A percentile compares a stretch with the other conserved stretches of the same genome.
phyloP scores from a whole-genome alignment of 2,888 invertebrate genomes.

The Eupithecia centaureata region DNA sequence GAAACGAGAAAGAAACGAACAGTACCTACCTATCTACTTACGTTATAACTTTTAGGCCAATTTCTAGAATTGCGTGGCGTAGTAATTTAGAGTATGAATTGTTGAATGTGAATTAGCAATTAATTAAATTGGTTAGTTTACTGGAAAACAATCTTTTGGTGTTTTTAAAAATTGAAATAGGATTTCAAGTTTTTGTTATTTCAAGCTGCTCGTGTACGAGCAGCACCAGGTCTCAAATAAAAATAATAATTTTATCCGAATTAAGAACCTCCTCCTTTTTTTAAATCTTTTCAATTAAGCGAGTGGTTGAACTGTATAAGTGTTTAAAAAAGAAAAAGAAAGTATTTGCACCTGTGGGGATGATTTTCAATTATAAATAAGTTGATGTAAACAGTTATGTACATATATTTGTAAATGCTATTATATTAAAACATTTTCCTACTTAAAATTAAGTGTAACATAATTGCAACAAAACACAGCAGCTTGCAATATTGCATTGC shows the following conservation, averaged over 20 bases:
- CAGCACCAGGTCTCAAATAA: no score
- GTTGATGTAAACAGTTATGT: constrained; percentile 27
- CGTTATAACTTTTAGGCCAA: neutral
- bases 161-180: no score
- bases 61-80: neutral
- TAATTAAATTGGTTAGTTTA: neutral
- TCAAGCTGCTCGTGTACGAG: no score
- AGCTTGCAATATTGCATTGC: constrained; percentile 18
- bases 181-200: no score
- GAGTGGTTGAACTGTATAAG: neutral
- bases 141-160: neutral
- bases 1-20: neutral
- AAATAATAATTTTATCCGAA: no score
- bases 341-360: neutral
- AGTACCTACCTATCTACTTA: neutral
- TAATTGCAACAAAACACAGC: constrained; percentile 49
- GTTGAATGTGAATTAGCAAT: neutral
- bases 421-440: constrained; percentile 56
- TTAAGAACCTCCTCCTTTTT: no score
- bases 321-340: neutral
- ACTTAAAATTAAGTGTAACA: constrained; percentile 55
- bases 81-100: neutral
- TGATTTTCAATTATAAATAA: constrained; percentile 34
- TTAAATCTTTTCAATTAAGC: no score
- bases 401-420: constrained; percentile 63